Evolutionary conservation across 2,113 vertebrate genomes (phyloP).

Genomic region (Lepisosteus osseus): DNA sequence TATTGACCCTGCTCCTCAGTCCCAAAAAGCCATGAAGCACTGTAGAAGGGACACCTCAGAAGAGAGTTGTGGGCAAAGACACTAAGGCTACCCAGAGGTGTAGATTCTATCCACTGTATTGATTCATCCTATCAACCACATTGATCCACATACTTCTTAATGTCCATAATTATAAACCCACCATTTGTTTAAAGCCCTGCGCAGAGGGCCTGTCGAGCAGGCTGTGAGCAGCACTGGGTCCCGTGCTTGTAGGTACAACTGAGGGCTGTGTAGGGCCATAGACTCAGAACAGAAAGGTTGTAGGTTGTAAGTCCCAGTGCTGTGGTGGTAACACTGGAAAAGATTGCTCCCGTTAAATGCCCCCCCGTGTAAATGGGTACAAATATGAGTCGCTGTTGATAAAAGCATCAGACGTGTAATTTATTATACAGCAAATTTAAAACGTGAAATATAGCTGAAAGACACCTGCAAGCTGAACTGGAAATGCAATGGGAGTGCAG

Average conservation of each 20-base stretch:
- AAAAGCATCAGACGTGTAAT: no score
- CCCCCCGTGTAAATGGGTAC: no score
- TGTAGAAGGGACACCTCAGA: constrained; percentile 51
- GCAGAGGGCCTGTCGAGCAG: constrained; percentile 41
- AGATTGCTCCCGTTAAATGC: no score
- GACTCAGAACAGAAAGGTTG: no score
- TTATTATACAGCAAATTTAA: no score
- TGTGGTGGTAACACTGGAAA: no score
- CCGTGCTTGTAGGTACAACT: background rate
- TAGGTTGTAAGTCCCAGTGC: no score
- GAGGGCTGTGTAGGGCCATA: no score
- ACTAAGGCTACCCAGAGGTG: constrained; percentile 67
- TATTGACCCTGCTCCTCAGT: constrained; percentile 62
- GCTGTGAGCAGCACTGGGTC: constrained; percentile 4
- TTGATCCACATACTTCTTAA: constrained; percentile 62
- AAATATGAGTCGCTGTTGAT: no score
- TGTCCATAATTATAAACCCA: constrained; percentile 73
- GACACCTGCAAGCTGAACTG: no score
- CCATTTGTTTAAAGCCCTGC: constrained; percentile 74
- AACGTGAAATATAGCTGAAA: no score
- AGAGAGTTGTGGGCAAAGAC: constrained; percentile 54
- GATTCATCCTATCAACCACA: constrained; percentile 65
- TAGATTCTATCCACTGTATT: constrained; percentile 67
- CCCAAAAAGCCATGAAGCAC: constrained; percentile 64
- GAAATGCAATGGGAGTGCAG: no score